Conservation (phyloP, 2,888 invertebrate genomes). For the Agonum fuliginosum region DNA sequence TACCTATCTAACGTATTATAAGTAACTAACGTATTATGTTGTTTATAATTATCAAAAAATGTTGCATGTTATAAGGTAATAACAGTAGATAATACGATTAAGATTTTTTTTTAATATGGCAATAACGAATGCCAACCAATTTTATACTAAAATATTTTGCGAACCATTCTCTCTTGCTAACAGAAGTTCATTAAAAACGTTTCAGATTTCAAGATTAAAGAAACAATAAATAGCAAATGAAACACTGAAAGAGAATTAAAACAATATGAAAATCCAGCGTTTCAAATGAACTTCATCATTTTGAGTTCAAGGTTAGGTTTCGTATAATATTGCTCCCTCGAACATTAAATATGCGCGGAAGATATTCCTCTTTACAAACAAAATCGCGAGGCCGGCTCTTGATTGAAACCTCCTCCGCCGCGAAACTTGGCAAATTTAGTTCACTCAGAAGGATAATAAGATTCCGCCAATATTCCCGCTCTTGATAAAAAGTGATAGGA, state of each 20-base stretch:
- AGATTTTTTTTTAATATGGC: too few species aligned
- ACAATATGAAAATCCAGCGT: constrained; percentile 14
- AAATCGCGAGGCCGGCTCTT: constrained; percentile 6
- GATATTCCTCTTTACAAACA: constrained; percentile 26
- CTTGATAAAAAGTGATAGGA: constrained; percentile 17
- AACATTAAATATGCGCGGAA: constrained; percentile 12
- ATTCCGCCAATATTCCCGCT: constrained; percentile 5
- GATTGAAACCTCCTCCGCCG: not conserved
- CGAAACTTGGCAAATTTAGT: not conserved
- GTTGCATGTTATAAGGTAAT: too few species aligned
- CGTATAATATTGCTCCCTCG: not conserved
- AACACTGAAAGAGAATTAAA: constrained; percentile 17
- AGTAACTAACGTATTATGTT: too few species aligned
- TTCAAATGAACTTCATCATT: constrained; percentile 22
- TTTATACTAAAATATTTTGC: too few species aligned
- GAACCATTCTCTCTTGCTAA: too few species aligned
- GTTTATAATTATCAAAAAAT: too few species aligned
- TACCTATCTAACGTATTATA: too few species aligned
- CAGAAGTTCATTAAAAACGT: constrained; percentile 13
- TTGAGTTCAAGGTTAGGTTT: constrained; percentile 29
- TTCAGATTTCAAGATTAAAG: constrained; percentile 26
- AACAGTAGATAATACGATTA: too few species aligned
- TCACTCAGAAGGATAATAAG: constrained; percentile 2
- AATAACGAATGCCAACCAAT: too few species aligned
- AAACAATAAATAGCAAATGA: constrained; percentile 16